phyloP scores from a whole-genome alignment of 2,113 vertebrate genomes.

The Mystacornis crossleyi region DNA sequence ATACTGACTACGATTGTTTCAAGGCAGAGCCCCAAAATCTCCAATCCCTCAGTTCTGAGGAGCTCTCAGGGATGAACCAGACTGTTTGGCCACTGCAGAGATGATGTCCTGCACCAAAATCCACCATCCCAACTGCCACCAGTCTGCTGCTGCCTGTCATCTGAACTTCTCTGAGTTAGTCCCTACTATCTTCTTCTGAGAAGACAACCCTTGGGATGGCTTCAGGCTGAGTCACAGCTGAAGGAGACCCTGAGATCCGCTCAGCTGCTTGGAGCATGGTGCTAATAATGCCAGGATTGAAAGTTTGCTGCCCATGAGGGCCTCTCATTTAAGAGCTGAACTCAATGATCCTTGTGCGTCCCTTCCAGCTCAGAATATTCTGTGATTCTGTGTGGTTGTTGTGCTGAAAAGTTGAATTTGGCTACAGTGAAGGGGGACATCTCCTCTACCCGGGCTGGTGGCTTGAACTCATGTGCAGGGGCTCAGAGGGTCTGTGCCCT shows the following conservation, averaged over 20 bases:
- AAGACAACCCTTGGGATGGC: not conserved
- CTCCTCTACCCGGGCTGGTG: not conserved
- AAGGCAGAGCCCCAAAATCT: not conserved
- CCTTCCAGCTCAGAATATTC: not conserved
- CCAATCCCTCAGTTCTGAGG: not conserved
- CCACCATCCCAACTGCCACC: not conserved
- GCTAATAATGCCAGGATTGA: not conserved
- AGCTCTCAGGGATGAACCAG: not conserved
- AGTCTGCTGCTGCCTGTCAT: not conserved
- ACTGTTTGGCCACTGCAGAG: not conserved
- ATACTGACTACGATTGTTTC: not conserved
- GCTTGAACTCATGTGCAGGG: accelerated
- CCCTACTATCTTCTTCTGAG: not conserved
- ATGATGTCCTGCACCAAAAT: not conserved
- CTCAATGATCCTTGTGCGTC: not conserved
- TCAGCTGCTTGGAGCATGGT: not conserved
- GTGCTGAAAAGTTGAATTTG: not conserved
- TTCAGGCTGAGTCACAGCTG: not conserved
- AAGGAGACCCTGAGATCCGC: not conserved
- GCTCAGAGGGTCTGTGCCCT: not conserved
- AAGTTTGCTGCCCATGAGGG: not conserved
- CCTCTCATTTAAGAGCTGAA: not conserved
- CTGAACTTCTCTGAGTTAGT: not conserved
- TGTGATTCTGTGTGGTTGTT: not conserved
- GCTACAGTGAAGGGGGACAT: not conserved